Evolutionary conservation across 2,888 invertebrate species (phyloP), one percentile per base, ranked within the genome.

Genomic region (Zelleria hepariella): DNA sequence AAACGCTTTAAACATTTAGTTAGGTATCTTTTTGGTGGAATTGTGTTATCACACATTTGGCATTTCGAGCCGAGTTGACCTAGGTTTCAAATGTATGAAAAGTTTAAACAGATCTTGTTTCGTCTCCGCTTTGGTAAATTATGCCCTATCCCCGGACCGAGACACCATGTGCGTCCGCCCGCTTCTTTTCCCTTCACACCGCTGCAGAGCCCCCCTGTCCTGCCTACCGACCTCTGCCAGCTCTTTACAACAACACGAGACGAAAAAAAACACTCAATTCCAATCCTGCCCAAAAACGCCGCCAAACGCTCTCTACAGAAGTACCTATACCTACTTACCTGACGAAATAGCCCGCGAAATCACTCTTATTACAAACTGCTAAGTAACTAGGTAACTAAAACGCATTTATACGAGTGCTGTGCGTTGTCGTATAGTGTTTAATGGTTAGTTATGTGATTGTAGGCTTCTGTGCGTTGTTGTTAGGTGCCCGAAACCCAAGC

Each of bases 101-200:
- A n/a, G n/a, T n/a, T n/a, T n/a, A n/a, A n/a, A n/a, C n/a, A n/a
- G n/a, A n/a, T n/a, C n/a, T n/a, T n/a, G n/a, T n/a, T n/a, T n/a
- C n/a, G n/a, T n/a, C n/a, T n/a, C n/a, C n/a, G n/a, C n/a, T n/a
- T n/a, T n/a, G n/a, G n/a, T n/a, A n/a, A n/a, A n/a, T n/a, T n/a
- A n/a, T n/a, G n/a, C n/a, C n/a, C n/a, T n/a, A 32, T 32, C 32
- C 15, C 32, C 0, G 32, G 15, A 5, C 20, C 20, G 6, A 15
- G 4, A 55, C 60, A 65, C 53, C 74, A 62, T 66, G 71, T 73
- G 73, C 60, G 63, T 67, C 75, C 64, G 62, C 68, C 75, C 67
- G 76, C 75, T 77, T 80, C 84, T 85, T 84, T 85, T 86, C 88
- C 88, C 88, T 88, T 88, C 87, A 86, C 86, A 85, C 86, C 85